Percentiles rank a stretch among this genome's conserved stretches.
Conservation (phyloP, 2,888 invertebrate genomes). For the Criorhina ranunculi region DNA sequence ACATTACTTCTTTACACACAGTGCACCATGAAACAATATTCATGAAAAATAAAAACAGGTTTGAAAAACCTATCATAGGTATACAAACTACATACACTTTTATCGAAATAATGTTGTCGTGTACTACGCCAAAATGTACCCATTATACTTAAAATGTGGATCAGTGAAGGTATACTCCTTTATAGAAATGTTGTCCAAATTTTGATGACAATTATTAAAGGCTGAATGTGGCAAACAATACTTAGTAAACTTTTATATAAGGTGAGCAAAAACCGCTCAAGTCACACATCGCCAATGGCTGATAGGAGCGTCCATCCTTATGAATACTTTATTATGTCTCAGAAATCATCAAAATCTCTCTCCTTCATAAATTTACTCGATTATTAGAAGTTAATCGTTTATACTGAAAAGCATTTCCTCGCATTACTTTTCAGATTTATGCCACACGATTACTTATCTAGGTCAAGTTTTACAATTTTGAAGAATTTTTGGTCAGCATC, state of each 20-base stretch:
- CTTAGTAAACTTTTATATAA: not conserved
- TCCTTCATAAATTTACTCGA: not conserved
- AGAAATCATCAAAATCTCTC: not conserved
- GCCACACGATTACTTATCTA: conserved; percentile 47
- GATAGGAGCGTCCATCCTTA: not conserved
- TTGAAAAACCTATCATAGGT: not conserved
- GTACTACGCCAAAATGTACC: too few relatives aligned
- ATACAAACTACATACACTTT: too few relatives aligned
- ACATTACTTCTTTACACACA: too few relatives aligned
- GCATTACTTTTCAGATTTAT: conserved; percentile 18
- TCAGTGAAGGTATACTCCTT: too few relatives aligned
- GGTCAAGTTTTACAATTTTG: conserved; percentile 59
- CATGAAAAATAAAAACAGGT: not conserved
- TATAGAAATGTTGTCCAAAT: too few relatives aligned
- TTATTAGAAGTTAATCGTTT: not conserved
- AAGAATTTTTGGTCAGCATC: not conserved
- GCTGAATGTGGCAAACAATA: not conserved
- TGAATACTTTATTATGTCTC: not conserved
- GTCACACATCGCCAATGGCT: not conserved
- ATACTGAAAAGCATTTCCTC: not conserved
- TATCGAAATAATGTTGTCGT: too few relatives aligned
- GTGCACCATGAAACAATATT: not conserved
- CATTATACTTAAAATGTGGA: too few relatives aligned
- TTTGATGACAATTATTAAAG: not conserved
- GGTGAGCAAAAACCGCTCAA: not conserved